Conservation (phyloP, 2,888 invertebrate genomes). For the Drosophila aldrichi region DNA sequence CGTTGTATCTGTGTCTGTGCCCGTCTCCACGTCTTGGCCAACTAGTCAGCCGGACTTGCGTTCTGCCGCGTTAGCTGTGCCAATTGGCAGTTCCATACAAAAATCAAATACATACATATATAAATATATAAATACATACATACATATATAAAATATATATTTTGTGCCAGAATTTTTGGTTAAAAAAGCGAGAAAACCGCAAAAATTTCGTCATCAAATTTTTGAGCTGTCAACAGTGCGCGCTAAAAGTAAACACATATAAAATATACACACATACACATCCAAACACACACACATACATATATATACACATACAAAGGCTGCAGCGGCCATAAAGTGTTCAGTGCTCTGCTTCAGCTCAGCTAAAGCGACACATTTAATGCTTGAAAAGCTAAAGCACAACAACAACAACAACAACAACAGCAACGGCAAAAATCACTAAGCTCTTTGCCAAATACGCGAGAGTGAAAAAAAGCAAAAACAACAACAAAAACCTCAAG, state of each 20-base stretch:
- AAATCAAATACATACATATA: slow-evolving; percentile 3
- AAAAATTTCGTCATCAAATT: slow-evolving; percentile 26
- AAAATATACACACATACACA: slow-evolving; percentile 27
- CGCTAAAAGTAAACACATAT: slow-evolving; percentile 62
- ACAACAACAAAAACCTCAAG: slow-evolving; percentile 25
- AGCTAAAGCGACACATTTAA: slow-evolving; percentile 70
- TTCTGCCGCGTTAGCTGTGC: slow-evolving; percentile 34
- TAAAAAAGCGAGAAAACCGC: slow-evolving; percentile 40
- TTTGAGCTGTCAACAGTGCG: slow-evolving; percentile 55
- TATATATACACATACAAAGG: slow-evolving; percentile 30
- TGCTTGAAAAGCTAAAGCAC: slow-evolving; percentile 59
- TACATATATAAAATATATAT: slow-evolving; percentile 1
- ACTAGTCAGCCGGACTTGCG: slow-evolving; percentile 58
- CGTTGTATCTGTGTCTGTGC: slow-evolving; percentile 6
- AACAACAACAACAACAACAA: slow-evolving; percentile 54
- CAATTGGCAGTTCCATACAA: slow-evolving; percentile 18
- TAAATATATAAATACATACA: neutral
- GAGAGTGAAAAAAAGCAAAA: slow-evolving; percentile 29
- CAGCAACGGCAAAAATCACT: slow-evolving; percentile 41
- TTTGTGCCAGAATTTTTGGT: slow-evolving; percentile 13
- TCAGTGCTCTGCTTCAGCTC: slow-evolving; percentile 27
- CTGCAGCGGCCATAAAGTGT: slow-evolving; percentile 70
- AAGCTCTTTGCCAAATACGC: slow-evolving; percentile 66
- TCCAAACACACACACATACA: neutral
- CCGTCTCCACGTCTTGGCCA: slow-evolving; percentile 12